Base-by-base conservation (phyloP, 35 echinoderm and acorn worm genomes). In the Ophiothrix spiculata region DNA sequence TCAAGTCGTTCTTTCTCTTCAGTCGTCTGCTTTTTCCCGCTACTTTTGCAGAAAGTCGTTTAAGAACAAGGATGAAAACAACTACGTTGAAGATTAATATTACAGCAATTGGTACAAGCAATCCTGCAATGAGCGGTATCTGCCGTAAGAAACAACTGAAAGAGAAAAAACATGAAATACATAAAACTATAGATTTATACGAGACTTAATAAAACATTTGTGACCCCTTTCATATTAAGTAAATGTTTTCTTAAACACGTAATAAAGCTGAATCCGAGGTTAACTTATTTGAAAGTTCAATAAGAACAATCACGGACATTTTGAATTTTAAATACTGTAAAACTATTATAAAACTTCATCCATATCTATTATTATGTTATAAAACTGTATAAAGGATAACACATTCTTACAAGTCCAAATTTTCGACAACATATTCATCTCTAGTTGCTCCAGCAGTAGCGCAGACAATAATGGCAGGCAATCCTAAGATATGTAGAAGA, bases 21-120 rank as follows among this genome's bases (percentile, higher is more conserved):
- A 42, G 23, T 25, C 21, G 10, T 31, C 60, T 34, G 14, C 74
- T 82, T 31, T 36, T 31, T 34, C 46, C 31, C 14, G 79, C 32
- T 19, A 56, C 81, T 49, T 75, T 89, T 37, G 80, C 32, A 39
- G 85, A 78, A 19, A 36, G 83, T 31, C 64, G 41, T 10, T 19
- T 6, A 41, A 91, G 54, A 34, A 91, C 84, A 46, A 85, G 42
- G 23, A 39, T 28, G 38, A 86, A 91, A 77, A 91, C 38, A 21
- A 91, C 83, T n/a, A 81, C 0, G 33, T 91, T 91, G 82, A 75
- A 86, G 32, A 91, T 32, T 12, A 91, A 38, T 29, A 91, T 91
- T 16, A 91, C 54, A 39, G 74, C 89, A 32, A 91, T 86, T 0
- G 89, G 89, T 31, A 81, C 74, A 1, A 89, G 46, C 12, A 89